Evolutionary conservation across 2,113 vertebrate species (phyloP).

Genomic region (Zosterops hypoxanthus): DNA sequence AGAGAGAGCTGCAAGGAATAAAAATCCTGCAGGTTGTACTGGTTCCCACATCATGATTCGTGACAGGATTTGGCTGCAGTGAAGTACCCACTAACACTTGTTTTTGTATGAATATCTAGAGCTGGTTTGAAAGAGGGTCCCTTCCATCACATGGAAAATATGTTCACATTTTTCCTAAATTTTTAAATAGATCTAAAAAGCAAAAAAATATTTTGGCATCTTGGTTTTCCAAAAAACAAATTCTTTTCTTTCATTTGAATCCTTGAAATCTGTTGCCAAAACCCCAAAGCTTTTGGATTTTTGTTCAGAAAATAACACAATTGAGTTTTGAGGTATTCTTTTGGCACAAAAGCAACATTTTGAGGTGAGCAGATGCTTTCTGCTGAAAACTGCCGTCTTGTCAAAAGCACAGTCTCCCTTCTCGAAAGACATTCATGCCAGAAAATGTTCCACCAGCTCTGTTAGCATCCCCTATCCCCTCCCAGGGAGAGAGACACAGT

Average conservation of each 20-base stretch:
- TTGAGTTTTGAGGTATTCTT: slow-evolving; percentile 20
- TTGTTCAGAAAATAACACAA: slow-evolving; percentile 22
- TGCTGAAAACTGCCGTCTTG: background rate
- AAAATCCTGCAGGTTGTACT: background rate
- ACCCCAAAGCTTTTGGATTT: background rate
- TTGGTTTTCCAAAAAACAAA: background rate
- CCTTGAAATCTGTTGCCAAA: slow-evolving; percentile 31
- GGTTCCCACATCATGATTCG: background rate
- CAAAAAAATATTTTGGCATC: background rate
- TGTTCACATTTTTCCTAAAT: background rate
- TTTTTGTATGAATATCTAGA: background rate
- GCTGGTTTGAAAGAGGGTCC: background rate
- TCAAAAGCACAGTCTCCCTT: slow-evolving; percentile 4
- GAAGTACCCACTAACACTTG: background rate
- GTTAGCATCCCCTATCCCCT: background rate
- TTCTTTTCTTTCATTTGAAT: background rate
- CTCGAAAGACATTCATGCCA: background rate
- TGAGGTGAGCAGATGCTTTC: background rate
- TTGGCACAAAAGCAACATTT: background rate
- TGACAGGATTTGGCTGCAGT: background rate
- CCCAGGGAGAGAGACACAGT: background rate
- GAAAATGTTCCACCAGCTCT: background rate
- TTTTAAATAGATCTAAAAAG: background rate
- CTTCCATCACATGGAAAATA: background rate
- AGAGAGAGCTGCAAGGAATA: background rate